A percentile compares a stretch with the other conserved stretches of the same genome.
Evolutionary conservation across 2,797 vertebrate genomes (phyloP).

Genomic region (Leontopithecus rosalia): DNA sequence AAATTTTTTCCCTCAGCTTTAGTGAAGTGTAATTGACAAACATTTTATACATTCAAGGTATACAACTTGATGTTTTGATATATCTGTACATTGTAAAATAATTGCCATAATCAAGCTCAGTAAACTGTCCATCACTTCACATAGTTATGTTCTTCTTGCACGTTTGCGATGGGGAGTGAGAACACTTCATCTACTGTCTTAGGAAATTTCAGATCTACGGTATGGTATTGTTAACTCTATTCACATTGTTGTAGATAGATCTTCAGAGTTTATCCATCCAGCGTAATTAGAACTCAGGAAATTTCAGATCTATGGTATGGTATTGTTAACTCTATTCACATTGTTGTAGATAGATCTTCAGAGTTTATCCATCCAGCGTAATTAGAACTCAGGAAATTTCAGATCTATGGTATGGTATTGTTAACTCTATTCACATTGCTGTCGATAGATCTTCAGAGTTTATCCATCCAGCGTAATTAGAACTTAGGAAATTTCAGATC

Average conservation of each 20-base stretch:
- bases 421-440: not conserved
- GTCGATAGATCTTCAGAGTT: not conserved
- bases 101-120: not conserved
- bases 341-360: not conserved
- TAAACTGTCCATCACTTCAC: not conserved
- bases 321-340: not conserved
- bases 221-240: not conserved
- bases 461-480: not conserved
- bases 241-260: not conserved
- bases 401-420: not conserved
- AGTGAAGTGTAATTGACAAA: not conserved
- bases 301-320: not conserved
- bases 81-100: not conserved
- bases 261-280: not conserved
- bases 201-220: not conserved
- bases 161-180: not conserved
- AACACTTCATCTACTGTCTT: not conserved
- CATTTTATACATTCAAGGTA: not conserved
- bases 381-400: not conserved
- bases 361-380: not conserved
- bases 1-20: not conserved
- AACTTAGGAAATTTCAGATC: not conserved
- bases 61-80: not conserved
- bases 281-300: not conserved
- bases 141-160: not conserved